Evolutionary conservation across 1,140 invertebrate genomes (phyloP).

Genomic region (Tetranychus cinnabarinus): DNA sequence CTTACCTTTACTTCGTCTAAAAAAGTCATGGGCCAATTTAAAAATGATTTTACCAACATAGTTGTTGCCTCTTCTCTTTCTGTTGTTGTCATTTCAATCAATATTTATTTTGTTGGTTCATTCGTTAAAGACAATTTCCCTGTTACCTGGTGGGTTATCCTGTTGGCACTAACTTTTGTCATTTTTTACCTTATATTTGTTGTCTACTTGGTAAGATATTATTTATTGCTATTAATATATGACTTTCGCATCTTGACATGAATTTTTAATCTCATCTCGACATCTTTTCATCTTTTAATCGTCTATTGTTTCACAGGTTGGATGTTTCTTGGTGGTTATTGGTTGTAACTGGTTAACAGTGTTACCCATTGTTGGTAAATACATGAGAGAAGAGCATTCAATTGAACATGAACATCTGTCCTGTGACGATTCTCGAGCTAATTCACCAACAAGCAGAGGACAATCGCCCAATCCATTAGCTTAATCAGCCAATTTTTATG

Average conservation of each 20-base stretch:
- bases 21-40: constrained; percentile 7
- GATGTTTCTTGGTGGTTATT: constrained; percentile 3
- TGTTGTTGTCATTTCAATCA: constrained; percentile 7
- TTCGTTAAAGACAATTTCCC: constrained; percentile 1
- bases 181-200: constrained; percentile 8
- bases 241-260: too few species aligned
- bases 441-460: too few species aligned
- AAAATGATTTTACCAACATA: neutral
- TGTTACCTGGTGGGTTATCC: neutral
- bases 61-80: constrained; percentile 5
- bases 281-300: neutral
- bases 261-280: too few species aligned
- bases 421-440: too few species aligned
- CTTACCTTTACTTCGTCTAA: constrained; percentile 7
- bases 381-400: neutral
- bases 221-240: too few species aligned
- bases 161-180: constrained; percentile 1
- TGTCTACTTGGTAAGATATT: constrained; percentile 7
- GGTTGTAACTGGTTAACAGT: neutral
- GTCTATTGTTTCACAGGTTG: constrained; percentile 3
- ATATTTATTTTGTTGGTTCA: constrained; percentile 8
- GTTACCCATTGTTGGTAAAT: constrained; percentile 2
- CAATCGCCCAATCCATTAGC: too few species aligned
- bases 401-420: neutral
- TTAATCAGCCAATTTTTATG: too few species aligned